Conservation (phyloP, 2,888 invertebrate species). For the Sarcophaga rosellei region DNA sequence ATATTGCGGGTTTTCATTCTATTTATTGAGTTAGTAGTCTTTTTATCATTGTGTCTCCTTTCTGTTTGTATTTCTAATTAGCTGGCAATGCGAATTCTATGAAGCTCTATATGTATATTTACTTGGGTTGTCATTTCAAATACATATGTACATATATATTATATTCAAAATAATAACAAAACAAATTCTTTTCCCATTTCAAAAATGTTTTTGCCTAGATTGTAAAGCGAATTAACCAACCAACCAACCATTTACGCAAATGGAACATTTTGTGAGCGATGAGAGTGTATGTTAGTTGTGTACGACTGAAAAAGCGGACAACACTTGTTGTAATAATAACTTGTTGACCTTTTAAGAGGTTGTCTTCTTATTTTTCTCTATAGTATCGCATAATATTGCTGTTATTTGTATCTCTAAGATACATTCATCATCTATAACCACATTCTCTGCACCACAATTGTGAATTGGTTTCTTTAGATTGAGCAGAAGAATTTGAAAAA, state of each 20-base stretch:
- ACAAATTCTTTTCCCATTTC: background rate
- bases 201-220: background rate
- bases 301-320: background rate
- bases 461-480: constrained; percentile 2
- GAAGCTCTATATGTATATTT: no score
- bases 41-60: no score
- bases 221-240: background rate
- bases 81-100: no score
- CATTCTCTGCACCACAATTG: constrained; percentile 10
- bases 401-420: constrained; percentile 41
- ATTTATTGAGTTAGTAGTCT: no score
- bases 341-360: constrained; percentile 66
- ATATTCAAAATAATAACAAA: no score
- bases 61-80: no score
- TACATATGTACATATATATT: background rate
- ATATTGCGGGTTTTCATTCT: no score
- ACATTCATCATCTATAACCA: constrained; percentile 42
- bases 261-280: no score
- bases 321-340: constrained; percentile 45
- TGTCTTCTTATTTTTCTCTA: constrained; percentile 26
- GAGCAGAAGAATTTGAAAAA: background rate
- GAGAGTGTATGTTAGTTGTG: no score
- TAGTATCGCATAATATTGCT: background rate
- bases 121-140: no score
- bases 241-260: no score